Base-by-base conservation (phyloP, 2,113 vertebrate species). In the Protomyctophum bolini region DNA sequence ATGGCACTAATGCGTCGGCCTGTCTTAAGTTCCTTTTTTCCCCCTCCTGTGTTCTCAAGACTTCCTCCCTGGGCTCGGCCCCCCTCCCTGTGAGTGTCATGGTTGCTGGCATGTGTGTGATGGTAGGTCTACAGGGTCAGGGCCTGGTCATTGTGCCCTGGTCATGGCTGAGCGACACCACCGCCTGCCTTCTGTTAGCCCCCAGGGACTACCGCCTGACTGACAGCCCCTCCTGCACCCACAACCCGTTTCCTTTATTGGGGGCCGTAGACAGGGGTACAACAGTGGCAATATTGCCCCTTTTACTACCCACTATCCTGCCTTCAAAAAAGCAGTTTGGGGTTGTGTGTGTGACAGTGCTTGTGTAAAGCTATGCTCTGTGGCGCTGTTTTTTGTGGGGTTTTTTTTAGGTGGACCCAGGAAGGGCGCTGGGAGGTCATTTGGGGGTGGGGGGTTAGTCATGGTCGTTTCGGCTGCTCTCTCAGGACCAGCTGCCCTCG, bases 141-240 rank as follows among this genome's bases (percentile, higher is more conserved):
- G 74, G 72, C 85, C 79, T 91, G 88, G 90, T 89, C 91, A 91
- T 90, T 90, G 88, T 88, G 87, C 84, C 83, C 87, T 88, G 87
- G 86, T 92, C 90, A 90, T 86, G 87, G 88, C 87, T 92, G 87
- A 91, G 84, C 79, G 89, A 89, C 89, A 90, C 87, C 73, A 84
- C 86, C 81, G 88, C 86, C 88, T 91, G 89, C 89, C 89, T 91
- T 88, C 90, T 92, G 89, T 90, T 88, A 85, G 86, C 87, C 84
- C 29, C 87, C 77, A 80, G 88, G 82, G 87, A 86, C 87, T 84
- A 10, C 82, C 80, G 71, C 58, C 63, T 92, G 91, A 91, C 76
- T 91, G 90, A 89, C 88, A 88, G 87, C 83, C 87, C 87, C 90
- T 89, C 86, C 86, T 89, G 88, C 80, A 83, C 84, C 82, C 75